These are phyloP conservation scores for Hippoglossus stenolepis DNA, from an alignment of 2,113 vertebrate genomes.

Conservation along the genomic window DNA sequence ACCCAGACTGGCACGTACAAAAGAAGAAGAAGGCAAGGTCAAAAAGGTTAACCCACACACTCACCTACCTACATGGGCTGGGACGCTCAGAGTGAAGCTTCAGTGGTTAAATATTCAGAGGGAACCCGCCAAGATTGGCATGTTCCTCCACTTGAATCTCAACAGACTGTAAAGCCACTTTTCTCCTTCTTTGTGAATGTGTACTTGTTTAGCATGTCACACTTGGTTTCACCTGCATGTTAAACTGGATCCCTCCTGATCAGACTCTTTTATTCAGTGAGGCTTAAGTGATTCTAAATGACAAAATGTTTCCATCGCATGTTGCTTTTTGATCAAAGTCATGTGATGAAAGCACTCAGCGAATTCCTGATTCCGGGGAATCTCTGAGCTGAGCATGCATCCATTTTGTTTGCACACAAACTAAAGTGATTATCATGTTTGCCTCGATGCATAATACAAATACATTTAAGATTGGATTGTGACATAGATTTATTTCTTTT, in stretches of 20 bases:
- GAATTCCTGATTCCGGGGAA: background rate
- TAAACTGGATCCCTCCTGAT: background rate
- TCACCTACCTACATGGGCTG: background rate
- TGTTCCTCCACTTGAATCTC: conserved; percentile 31
- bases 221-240: conserved; percentile 10
- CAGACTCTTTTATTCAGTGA: background rate
- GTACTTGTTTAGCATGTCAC: background rate
- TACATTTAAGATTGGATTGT: background rate
- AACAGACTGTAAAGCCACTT: conserved; percentile 2
- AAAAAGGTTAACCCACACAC: background rate
- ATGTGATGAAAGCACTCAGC: conserved; percentile 1
- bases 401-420: conserved; percentile 12
- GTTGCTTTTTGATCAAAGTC: background rate
- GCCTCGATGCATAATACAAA: conserved; percentile 29
- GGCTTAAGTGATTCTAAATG: conserved; percentile 32
- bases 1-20: conserved; percentile 9
- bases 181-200: background rate
- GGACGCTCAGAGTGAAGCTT: background rate
- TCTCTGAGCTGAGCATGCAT: background rate
- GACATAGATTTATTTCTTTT: too few species aligned
- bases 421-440: conserved; percentile 10
- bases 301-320: conserved; percentile 7
- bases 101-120: conserved; percentile 44
- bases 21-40: background rate
- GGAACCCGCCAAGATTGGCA: background rate